Conservation (phyloP, 2,113 vertebrate genomes). For the Rhagologus leucostigma region DNA sequence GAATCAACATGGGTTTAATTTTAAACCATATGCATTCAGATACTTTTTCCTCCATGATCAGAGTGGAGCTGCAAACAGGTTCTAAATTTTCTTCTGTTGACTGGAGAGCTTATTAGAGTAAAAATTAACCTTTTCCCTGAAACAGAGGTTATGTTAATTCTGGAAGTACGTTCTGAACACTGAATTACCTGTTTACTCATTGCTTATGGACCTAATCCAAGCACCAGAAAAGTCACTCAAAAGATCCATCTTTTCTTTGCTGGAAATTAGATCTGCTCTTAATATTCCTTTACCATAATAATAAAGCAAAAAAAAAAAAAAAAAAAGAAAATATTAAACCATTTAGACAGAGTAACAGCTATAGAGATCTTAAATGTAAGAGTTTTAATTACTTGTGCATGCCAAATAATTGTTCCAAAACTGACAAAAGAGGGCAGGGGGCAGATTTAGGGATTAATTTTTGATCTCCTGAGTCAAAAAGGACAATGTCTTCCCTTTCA, state of each 20-base stretch:
- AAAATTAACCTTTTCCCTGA: not conserved
- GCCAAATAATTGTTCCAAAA: not conserved
- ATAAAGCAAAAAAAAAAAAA: not conserved
- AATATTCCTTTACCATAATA: not conserved
- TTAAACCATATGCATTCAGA: not conserved
- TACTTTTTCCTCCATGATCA: not conserved
- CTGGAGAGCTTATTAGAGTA: not conserved
- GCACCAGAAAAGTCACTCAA: not conserved
- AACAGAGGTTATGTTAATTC: not conserved
- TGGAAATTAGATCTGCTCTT: not conserved
- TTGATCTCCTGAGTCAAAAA: not conserved
- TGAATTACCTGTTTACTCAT: not conserved
- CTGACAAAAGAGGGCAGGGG: not conserved
- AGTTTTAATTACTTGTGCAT: not conserved
- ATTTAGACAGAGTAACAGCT: not conserved
- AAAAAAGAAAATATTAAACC: not conserved
- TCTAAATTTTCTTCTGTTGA: not conserved
- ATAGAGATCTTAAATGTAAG: not conserved
- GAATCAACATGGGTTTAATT: not conserved
- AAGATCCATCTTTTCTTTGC: not conserved
- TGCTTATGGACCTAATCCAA: not conserved
- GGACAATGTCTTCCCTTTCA: not conserved
- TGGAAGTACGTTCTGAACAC: not conserved
- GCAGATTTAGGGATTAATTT: not conserved
- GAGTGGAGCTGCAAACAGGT: not conserved